These are phyloP conservation scores for Cyprinella venusta DNA, from an alignment of 2,797 vertebrate genomes.

Conservation along the genomic window DNA sequence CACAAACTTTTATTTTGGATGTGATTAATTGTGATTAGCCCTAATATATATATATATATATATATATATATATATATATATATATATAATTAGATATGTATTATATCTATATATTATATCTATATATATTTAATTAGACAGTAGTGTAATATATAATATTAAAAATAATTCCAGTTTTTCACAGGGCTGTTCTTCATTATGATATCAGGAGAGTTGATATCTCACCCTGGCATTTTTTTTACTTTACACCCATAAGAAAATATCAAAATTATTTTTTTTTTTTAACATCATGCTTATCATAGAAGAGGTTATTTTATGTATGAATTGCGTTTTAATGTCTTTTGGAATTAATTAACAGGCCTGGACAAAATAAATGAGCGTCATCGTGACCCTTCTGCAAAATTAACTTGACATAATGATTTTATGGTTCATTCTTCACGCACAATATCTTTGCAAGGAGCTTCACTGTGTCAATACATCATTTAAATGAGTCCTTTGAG, in stretches of 20 bases:
- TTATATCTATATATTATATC: too few species aligned
- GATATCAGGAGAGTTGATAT: neutral
- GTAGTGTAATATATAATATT: neutral
- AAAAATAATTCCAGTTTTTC: neutral
- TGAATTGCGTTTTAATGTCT: neutral
- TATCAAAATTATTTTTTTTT: too few species aligned
- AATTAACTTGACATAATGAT: conserved; percentile 22
- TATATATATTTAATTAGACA: neutral
- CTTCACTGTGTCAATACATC: neutral
- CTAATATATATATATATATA: too few species aligned
- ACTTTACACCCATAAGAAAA: neutral
- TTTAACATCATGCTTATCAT: neutral
- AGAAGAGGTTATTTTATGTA: neutral
- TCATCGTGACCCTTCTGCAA: neutral
- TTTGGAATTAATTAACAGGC: neutral
- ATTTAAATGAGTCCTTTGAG: conserved; percentile 7
- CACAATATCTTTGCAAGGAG: neutral
- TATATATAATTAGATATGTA: too few species aligned
- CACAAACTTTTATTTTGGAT: too few species aligned
- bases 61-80: too few species aligned
- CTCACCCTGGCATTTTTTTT: neutral
- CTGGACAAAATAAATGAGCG: neutral
- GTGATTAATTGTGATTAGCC: too few species aligned
- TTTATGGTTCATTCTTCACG: conserved; percentile 6
- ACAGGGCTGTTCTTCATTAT: neutral